phyloP scores from a whole-genome alignment of 2,888 invertebrate species.

The Cyclophora albipunctata region DNA sequence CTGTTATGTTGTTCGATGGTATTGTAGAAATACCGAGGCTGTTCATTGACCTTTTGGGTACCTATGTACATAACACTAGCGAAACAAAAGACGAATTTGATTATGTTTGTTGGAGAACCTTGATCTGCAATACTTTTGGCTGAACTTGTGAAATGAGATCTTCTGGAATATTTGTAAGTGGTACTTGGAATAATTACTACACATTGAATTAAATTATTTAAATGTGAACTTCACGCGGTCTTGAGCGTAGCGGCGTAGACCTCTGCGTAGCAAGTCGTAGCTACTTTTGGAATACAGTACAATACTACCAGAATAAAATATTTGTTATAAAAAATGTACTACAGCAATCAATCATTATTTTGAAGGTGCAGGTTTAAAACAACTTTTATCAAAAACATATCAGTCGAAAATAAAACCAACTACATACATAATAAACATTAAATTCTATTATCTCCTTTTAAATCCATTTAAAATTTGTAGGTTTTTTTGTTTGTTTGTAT shows the following conservation, averaged over 20 bases:
- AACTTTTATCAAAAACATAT: too few relatives aligned
- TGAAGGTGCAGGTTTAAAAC: too few relatives aligned
- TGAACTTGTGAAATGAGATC: constrained; percentile 27
- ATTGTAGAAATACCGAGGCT: constrained; percentile 72
- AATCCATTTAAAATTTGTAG: too few relatives aligned
- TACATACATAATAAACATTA: too few relatives aligned
- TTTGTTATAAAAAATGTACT: too few relatives aligned
- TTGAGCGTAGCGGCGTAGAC: not conserved
- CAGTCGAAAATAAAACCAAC: too few relatives aligned
- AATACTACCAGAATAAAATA: too few relatives aligned
- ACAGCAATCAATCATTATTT: too few relatives aligned
- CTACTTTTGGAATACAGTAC: too few relatives aligned
- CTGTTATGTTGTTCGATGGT: constrained; percentile 37
- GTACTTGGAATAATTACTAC: not conserved
- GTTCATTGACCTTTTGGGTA: constrained; percentile 69
- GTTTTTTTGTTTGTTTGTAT: too few relatives aligned
- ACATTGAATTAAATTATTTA: not conserved
- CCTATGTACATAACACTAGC: constrained; percentile 62
- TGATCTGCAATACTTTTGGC: constrained; percentile 49
- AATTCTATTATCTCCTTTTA: too few relatives aligned
- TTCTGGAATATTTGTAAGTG: too few relatives aligned
- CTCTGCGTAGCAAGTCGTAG: not conserved
- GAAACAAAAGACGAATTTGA: constrained; percentile 69
- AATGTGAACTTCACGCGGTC: not conserved
- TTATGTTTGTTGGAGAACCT: constrained; percentile 58